phyloP scores from a whole-genome alignment of 2,113 vertebrate species.

The Notechis scutatus region DNA sequence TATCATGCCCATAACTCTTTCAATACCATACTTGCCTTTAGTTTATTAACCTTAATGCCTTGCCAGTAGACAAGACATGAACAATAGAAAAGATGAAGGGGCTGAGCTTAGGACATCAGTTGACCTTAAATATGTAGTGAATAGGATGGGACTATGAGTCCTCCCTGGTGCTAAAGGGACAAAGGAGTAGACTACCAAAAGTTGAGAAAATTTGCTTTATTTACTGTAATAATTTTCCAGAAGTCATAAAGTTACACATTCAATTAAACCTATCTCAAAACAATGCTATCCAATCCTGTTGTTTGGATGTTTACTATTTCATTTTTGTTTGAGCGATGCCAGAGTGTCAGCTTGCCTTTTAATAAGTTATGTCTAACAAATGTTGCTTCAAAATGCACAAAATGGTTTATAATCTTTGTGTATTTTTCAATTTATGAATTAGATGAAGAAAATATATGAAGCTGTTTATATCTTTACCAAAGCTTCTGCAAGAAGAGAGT shows the following conservation, averaged over 20 bases:
- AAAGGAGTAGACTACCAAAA: background rate
- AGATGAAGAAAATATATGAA: background rate
- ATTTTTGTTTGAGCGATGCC: background rate
- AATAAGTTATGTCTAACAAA: background rate
- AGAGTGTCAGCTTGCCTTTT: background rate
- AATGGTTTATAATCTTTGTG: background rate
- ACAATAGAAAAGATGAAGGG: background rate
- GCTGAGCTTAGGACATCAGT: background rate
- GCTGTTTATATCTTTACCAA: background rate
- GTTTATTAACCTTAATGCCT: background rate
- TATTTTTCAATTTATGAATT: background rate
- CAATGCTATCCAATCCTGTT: background rate
- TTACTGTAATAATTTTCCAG: background rate
- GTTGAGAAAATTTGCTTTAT: background rate
- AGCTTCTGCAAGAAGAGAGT: background rate
- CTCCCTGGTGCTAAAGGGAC: too few species aligned
- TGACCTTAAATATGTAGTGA: background rate
- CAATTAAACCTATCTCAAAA: background rate
- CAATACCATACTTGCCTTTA: background rate
- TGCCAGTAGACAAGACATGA: background rate
- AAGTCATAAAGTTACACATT: background rate
- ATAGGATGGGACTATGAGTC: background rate
- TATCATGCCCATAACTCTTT: background rate
- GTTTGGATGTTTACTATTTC: background rate
- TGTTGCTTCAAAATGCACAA: background rate